A percentile compares a stretch with the other conserved stretches of the same genome.
phyloP scores from a whole-genome alignment of 2,113 vertebrate genomes.

The Lagenorhynchus albirostris region DNA sequence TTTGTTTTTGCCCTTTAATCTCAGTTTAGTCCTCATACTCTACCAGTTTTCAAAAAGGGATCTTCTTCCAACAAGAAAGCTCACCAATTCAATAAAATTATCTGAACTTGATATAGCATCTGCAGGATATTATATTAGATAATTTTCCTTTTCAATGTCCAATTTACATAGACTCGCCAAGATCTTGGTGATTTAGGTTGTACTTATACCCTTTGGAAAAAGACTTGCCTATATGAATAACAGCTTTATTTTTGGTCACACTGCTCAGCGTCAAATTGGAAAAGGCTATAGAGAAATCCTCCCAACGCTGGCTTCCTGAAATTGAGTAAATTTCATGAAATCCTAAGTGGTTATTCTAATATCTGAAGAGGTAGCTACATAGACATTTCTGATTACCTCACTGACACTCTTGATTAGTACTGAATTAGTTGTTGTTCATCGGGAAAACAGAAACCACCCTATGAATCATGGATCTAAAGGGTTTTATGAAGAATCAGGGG shows the following conservation, averaged over 20 bases:
- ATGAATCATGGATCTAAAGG: not conserved
- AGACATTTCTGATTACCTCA: slow-evolving; percentile 4
- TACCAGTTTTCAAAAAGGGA: not conserved
- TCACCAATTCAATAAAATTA: not conserved
- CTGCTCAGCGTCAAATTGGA: not conserved
- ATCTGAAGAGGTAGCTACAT: not conserved
- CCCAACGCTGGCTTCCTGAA: not conserved
- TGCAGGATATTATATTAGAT: not conserved
- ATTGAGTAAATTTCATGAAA: not conserved
- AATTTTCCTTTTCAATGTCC: not conserved
- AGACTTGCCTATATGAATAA: not conserved
- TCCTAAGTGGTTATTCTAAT: not conserved
- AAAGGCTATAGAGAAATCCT: not conserved
- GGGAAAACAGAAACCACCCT: not conserved
- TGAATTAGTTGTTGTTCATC: not conserved
- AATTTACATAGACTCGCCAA: not conserved
- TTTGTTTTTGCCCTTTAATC: not conserved
- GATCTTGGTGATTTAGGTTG: not conserved
- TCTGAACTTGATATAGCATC: not conserved
- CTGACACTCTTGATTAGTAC: not conserved
- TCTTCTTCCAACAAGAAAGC: not conserved
- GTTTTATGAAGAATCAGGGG: not conserved
- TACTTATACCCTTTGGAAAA: not conserved
- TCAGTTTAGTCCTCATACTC: not conserved
- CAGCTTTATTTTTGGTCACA: not conserved